Base-by-base conservation (phyloP, 2,888 invertebrate species). In the Melieria crassipennis region DNA sequence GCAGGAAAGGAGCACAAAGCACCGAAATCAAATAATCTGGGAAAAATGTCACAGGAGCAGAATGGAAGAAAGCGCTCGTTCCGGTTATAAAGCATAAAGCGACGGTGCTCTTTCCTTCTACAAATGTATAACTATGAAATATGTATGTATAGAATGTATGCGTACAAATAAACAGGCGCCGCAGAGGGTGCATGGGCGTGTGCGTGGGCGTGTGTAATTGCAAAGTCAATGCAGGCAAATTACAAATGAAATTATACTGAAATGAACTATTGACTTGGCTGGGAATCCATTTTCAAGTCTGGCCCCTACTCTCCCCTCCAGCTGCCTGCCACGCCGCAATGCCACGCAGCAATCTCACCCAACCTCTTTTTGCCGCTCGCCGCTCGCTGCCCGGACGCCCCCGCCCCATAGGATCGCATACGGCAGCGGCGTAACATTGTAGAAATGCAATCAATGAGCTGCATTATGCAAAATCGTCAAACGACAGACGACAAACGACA, bases 181-280 rank as follows among this genome's bases (percentile, higher is more conserved):
- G 30, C 30, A 30, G 66, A 71, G 64, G 72, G 71, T 71, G 73
- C 75, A 65, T 74, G 52, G 50, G 30, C 55, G 46, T 30, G n/a
- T 11, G 52, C 43, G 47, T 60, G 16, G 43, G 55, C 30, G n/a
- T 42, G 63, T 63, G n/a, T 52, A 42, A 60, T 45, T 4, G 57
- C 45, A 65, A 48, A 69, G 73, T 81, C 76, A 81, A 76, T 75
- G 70, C 57, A 60, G 71, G 52, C 73, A 74, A 78, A 75, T 78
- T 74, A 73, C 73, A 77, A 78, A 75, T 75, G 73, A 73, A 80
- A 75, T 78, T 76, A 76, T 70, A 65, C 43, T 56, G 7, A 65
- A 65, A 13, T 65, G 65, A 65, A 57, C 64, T 58, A 71, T 64
- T 66, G 57, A 67, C 57, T 62, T 30, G 6, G n/a, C 9, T 9